Conservation (phyloP, 2,113 vertebrate genomes). For the Zosterops pallidus region DNA sequence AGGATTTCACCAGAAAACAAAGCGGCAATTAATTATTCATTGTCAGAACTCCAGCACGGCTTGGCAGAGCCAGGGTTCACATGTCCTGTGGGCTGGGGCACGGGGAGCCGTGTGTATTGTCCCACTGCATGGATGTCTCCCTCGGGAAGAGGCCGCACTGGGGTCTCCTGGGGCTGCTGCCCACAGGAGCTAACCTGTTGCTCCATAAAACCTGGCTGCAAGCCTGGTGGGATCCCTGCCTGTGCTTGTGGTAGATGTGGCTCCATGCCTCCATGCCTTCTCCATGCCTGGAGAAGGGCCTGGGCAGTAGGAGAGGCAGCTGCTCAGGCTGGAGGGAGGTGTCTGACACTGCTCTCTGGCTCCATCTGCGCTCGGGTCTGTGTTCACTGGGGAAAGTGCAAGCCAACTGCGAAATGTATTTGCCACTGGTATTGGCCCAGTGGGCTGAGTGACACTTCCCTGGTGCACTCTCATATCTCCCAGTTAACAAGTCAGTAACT, state of each 20-base stretch:
- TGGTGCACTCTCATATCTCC: fast-evolving
- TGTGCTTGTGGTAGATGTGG: fast-evolving
- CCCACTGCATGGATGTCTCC: fast-evolving
- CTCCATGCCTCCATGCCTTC: no score
- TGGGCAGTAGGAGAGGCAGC: background rate
- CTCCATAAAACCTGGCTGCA: background rate
- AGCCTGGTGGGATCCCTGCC: background rate
- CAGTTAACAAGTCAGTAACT: background rate
- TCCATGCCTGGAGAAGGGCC: background rate
- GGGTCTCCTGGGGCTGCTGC: background rate
- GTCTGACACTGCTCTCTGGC: background rate
- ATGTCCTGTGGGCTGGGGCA: background rate
- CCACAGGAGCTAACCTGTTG: background rate
- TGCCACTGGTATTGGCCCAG: fast-evolving
- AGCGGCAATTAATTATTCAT: constrained; percentile 27
- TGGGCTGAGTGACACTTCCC: background rate
- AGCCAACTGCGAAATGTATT: background rate
- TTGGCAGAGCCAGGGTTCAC: fast-evolving
- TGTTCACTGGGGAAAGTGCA: fast-evolving
- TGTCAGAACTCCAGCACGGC: fast-evolving
- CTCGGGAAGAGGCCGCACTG: fast-evolving
- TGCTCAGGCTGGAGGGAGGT: background rate
- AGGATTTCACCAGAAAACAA: constrained; percentile 27
- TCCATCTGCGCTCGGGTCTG: background rate
- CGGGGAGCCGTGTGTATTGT: background rate